These are phyloP conservation scores for Lagria hirta DNA, from an alignment of 2,888 invertebrate genomes.

Conservation along the genomic window DNA sequence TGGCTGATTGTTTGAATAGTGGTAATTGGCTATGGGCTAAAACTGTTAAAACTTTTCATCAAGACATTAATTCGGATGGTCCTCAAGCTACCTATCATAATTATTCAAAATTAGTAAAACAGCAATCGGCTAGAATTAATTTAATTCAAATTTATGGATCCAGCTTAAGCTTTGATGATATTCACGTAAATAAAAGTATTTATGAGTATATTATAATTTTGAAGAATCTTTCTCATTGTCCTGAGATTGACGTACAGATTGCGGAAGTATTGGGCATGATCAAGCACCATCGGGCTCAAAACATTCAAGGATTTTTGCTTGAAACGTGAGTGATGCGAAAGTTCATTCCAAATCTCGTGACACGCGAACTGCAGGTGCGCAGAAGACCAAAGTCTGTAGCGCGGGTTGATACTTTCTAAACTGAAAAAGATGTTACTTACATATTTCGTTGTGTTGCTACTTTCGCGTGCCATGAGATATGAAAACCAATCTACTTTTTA, in stretches of 20 bases:
- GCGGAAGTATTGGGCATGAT: slow-evolving; percentile 45
- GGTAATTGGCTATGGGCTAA: slow-evolving; percentile 44
- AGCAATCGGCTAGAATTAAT: slow-evolving; percentile 36
- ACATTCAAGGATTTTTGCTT: slow-evolving; percentile 38
- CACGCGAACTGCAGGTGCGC: too few species aligned
- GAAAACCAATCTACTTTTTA: too few species aligned
- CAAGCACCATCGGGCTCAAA: slow-evolving; percentile 37
- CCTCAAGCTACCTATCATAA: slow-evolving; percentile 32
- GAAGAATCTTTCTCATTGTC: slow-evolving; percentile 39
- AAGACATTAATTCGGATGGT: slow-evolving; percentile 31
- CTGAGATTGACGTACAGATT: slow-evolving; percentile 47
- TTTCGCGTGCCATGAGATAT: too few species aligned
- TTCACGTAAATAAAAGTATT: slow-evolving; percentile 31
- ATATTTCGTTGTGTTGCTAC: too few species aligned
- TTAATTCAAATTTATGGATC: slow-evolving; percentile 44
- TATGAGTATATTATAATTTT: slow-evolving; percentile 41
- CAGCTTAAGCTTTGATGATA: slow-evolving; percentile 38
- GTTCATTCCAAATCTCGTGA: too few species aligned
- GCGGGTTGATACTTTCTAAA: too few species aligned
- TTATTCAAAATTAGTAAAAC: slow-evolving; percentile 29
- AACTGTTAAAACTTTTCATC: slow-evolving; percentile 37
- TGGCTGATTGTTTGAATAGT: slow-evolving; percentile 33
- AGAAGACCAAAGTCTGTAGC: too few species aligned
- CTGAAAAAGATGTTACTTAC: too few species aligned
- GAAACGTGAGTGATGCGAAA: slow-evolving; percentile 38